Evolutionary conservation across 1,140 invertebrate species (phyloP).

Genomic region (Nylanderia fulva): DNA sequence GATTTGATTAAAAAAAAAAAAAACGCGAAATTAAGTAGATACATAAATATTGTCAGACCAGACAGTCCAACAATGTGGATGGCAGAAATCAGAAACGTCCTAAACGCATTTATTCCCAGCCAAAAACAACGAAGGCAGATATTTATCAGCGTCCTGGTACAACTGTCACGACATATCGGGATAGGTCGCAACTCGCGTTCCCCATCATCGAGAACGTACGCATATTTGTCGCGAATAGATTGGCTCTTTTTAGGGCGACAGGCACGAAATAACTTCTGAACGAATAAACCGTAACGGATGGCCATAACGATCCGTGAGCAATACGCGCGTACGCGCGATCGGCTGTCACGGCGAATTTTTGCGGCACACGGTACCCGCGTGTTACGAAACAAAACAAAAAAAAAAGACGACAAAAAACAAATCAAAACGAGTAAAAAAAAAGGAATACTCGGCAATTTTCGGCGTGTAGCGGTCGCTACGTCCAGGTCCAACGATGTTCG

Average conservation of each 20-base stretch:
- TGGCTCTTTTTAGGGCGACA: slow-evolving; percentile 63
- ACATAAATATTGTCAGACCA: neutral
- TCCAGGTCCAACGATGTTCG: neutral
- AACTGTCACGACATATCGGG: slow-evolving; percentile 54
- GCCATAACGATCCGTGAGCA: slow-evolving; percentile 49
- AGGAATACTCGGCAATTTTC: slow-evolving; percentile 10
- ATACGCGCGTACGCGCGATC: slow-evolving; percentile 47
- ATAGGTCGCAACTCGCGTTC: slow-evolving; percentile 21
- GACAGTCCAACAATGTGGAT: neutral
- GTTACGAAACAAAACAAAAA: slow-evolving; percentile 36
- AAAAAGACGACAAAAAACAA: neutral
- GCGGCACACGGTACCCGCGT: neutral
- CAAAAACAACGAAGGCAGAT: slow-evolving; percentile 53
- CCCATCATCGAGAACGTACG: slow-evolving; percentile 34
- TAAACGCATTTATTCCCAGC: slow-evolving; percentile 32
- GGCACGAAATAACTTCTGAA: slow-evolving; percentile 62
- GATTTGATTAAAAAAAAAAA: neutral
- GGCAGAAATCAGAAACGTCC: slow-evolving; percentile 5
- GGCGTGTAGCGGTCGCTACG: neutral
- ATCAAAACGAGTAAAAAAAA: slow-evolving; percentile 1
- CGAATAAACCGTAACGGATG: slow-evolving; percentile 65
- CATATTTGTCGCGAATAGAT: slow-evolving; percentile 60
- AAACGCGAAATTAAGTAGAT: slow-evolving; percentile 11
- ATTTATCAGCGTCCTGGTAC: slow-evolving; percentile 49
- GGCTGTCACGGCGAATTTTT: slow-evolving; percentile 57